Evolutionary conservation across 2,888 invertebrate species (phyloP), one percentile per base, ranked within the genome.

Genomic region (Sycophila texana): DNA sequence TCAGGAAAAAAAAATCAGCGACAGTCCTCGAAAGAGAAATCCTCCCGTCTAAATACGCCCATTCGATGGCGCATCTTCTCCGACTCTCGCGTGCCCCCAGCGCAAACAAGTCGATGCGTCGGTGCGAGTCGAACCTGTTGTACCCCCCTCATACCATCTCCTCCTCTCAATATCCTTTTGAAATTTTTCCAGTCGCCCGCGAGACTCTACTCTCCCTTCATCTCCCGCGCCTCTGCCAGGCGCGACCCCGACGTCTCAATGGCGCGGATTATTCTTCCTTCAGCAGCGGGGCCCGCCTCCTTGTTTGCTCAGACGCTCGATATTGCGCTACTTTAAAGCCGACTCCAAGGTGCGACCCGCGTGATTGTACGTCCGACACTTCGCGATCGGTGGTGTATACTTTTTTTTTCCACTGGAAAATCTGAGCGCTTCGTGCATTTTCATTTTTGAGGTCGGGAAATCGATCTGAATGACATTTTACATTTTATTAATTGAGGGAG

Each of bases 291-390:
- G 13, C n/a, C 16, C 20, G 51, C n/a, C 55, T 47, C 47, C 30
- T 55, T 74, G 61, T 74, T 74, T 74, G 73, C 65, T 74, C 30
- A 74, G 73, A 63, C 73, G 73, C 55, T 65, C 55, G 73, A 74
- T 74, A 74, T 74, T 74, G 73, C 73, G 61, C 57, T 18, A 18
- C 68, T 63, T 63, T 63, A 63, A 18, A 26, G n/a, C 10, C 39
- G 39, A 10, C 39, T 39, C 39, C 39, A 39, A 39, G 39, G 39
- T 39, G 39, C 39, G 39, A 39, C 10, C 10, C 39, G 39, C 39
- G 7, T 39, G 39, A 39, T 39, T 39, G 39, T 39, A 7, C 39
- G 39, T 39, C 39, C 10, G 39, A 39, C 39, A 39, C 39, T 39
- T 39, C 63, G 39, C 39, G 60, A 39, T 39, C 13, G 18, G 13